Evolutionary conservation across 64 coral and sea anemone genomes (phyloP), one percentile per base, ranked within the genome.

Genomic region (Acropora tenuis): DNA sequence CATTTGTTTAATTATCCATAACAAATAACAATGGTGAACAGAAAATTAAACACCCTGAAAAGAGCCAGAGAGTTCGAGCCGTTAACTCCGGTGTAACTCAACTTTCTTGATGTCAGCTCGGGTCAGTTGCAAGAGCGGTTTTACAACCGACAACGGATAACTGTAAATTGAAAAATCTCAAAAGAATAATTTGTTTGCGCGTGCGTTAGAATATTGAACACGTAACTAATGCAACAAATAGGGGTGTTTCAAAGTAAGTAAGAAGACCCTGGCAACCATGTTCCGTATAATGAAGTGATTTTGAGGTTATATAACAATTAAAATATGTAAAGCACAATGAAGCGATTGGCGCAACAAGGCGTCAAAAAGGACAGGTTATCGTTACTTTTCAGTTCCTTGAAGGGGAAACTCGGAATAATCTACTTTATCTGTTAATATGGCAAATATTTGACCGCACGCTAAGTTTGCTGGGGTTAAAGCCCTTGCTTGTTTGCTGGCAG

Each of bases 291-390:
- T 48, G 61, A 67, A 71, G 17, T 8, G 15, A 9, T 69, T 47
- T 43, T 49, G 30, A 30, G 30, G 30, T 30, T 30, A 30, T 30
- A 30, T 30, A 30, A 30, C 30, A 30, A 30, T 30, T 18, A 81
- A 8, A 40, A 16, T 19, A 13, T 50, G 58, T 8, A 16, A 45
- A 12, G 19, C 17, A 67, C 73, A 67, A 47, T 45, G 58, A 63
- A 67, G 18, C 3, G 41, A 5, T 66, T 71, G 63, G 82, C 82
- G 61, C 65, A 85, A 69, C 43, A 69, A 69, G 82, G 61, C 63
- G 65, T 69, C 43, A 69, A 63, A 84, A 67, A 84, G 41, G 7
- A 69, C 30, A 42, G 79, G 20, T 82, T 63, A 55, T 61, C 79
- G 63, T 10, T 42, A 5, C 5, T 10, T 55, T 10, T 82, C 53